Evolutionary conservation across 2,113 vertebrate genomes (phyloP), one percentile per base, ranked within the genome.

Genomic region (Austrofundulus limnaeus): DNA sequence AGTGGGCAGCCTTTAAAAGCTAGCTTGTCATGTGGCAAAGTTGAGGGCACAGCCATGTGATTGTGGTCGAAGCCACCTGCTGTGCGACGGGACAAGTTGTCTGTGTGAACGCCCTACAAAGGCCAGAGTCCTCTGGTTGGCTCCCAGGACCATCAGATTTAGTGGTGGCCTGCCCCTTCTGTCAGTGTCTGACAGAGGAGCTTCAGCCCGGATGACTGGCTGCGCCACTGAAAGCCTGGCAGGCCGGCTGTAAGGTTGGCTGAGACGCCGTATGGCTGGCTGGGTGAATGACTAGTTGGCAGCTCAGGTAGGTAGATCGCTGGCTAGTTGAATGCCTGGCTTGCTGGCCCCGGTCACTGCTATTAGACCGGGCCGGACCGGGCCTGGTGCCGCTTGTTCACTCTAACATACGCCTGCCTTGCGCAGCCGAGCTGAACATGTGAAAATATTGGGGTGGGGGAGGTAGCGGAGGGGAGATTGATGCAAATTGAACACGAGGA

Each of bases 61-160:
- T 84, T 86, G 61, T 53, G 81, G 75, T 71, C 66, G 57, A 84
- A 80, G 81, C 77, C 66, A 84, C 69, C 75, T 69, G 78, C 72
- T 80, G 81, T 83, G 81, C 60, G 48, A 59, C 13, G 50, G 88
- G 69, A 82, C 75, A 72, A 73, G 80, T 78, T 74, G 73, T 78
- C 75, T 87, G 72, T 87, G 78, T 81, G 82, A 87, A 81, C 62
- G 24, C 74, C 78, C 72, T 65, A 86, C 82, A 85, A 83, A 85
- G 84, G 66, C 86, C 78, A 80, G 68, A 77, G 84, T 87, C 65
- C 77, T 81, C 82, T 78, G 81, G 82, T 87, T 87, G 83, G 84
- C 84, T 81, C 66, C 66, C 60, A 80, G 80, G 81, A 75, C 79
- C 72, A 70, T 84, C 81, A 81, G 70, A 77, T 65, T 78, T 75